Base-by-base conservation (phyloP, 2,888 invertebrate genomes). In the Cheilosia vulpina region DNA sequence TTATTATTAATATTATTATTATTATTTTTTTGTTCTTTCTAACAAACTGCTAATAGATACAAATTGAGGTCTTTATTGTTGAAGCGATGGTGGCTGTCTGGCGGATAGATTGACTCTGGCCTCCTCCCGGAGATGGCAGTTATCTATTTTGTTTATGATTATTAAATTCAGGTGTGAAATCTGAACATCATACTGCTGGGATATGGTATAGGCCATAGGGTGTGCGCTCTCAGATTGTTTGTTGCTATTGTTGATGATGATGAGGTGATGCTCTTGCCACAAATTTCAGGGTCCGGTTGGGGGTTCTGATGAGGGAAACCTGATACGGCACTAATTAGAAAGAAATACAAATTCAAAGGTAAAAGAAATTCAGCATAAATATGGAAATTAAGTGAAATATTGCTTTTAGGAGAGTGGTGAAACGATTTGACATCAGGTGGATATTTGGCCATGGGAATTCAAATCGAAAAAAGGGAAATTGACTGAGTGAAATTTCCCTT, bases 31-130 rank as follows among this genome's bases (percentile, higher is more conserved):
- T 34, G 3, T 24, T 13, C 19, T 60, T 55, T 47, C 21, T 78
- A 71, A 78, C 77, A 78, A 71, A 78, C 63, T 63, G 69, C 77
- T 78, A 78, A 78, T 71, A 71, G 63, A 78, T 71, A 78, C 69
- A 63, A 78, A 78, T 71, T 78, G 71, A 71, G 78, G 41, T 15
- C 47, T 65, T 55, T 55, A 47, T 57, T 62, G 53, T 73, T 4
- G 13, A 38, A 38, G 38, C 38, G 38, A 38, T 13, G 13, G 38
- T 38, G 34, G 41, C n/a, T 31, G 6, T 15, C 4, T 68, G 55
- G 68, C 34, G 45, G 17, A 58, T 41, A 31, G 58, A 43, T 58
- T 41, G 1, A 17, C n/a, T 24, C 27, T 21, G 17, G 7, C 19
- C 50, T 19, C 47, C 72, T 4, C 27, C 38, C 53, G 5, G 17